These are phyloP conservation scores for Sisyra terminalis DNA, from an alignment of 2,888 invertebrate genomes.

Conservation along the genomic window DNA sequence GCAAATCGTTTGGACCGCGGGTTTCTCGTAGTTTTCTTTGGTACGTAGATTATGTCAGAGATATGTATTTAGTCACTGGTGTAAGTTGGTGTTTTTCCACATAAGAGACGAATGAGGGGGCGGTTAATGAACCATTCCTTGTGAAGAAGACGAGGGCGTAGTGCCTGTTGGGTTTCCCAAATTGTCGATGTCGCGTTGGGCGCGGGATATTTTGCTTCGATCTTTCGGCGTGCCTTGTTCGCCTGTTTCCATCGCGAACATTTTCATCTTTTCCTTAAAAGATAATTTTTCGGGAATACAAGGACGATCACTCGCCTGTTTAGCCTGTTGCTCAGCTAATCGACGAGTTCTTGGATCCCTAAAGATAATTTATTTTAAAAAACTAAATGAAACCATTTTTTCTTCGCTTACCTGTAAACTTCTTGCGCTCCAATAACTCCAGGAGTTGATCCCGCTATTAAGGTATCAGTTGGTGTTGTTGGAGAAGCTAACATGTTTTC, in stretches of 20 bases:
- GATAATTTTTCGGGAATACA: conserved; percentile 82
- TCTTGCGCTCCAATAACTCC: conserved; percentile 98
- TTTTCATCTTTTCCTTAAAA: conserved; percentile 98
- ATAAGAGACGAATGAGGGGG: background rate
- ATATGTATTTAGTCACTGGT: no score
- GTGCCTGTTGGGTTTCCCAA: conserved; percentile 32
- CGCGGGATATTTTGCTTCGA: conserved; percentile 89
- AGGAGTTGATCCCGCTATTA: conserved; percentile 52
- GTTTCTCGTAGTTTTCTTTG: no score
- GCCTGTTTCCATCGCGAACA: conserved; percentile 95
- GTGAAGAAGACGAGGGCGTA: conserved; percentile 19
- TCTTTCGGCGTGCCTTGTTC: conserved; percentile 85
- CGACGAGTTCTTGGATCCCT: conserved; percentile 82
- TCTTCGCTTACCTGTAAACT: conserved; percentile 59
- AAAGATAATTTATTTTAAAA: conserved; percentile 12
- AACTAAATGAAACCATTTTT: background rate
- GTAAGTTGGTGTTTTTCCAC: background rate
- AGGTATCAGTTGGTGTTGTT: conserved; percentile 45
- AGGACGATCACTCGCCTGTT: conserved; percentile 42
- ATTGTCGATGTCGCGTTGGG: conserved; percentile 84
- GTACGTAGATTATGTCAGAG: no score
- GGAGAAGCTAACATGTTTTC: conserved; percentile 65
- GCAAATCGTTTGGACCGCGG: no score
- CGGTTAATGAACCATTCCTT: conserved; percentile 6
- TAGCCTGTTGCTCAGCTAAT: conserved; percentile 61